These are phyloP conservation scores for Melinaea menophilus DNA, from an alignment of 2,888 invertebrate species.

Conservation along the genomic window DNA sequence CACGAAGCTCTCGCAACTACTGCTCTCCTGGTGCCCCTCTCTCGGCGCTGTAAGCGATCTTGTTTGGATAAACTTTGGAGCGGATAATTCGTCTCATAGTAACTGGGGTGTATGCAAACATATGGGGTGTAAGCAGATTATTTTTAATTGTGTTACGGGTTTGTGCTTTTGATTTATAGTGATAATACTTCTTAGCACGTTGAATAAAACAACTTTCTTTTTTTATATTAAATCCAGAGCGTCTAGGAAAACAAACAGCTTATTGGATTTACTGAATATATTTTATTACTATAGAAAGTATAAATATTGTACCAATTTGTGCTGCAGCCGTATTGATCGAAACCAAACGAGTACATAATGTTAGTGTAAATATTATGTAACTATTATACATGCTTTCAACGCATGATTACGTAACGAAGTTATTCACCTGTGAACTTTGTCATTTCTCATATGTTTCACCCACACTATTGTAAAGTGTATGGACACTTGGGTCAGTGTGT, in stretches of 20 bases:
- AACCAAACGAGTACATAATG: too few relatives aligned
- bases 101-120: slow-evolving; percentile 30
- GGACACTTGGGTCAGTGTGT: slow-evolving; percentile 19
- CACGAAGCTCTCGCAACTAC: slow-evolving; percentile 30
- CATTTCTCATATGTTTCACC: neutral
- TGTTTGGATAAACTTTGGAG: slow-evolving; percentile 39
- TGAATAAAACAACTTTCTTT: neutral
- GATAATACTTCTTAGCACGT: slow-evolving; percentile 8
- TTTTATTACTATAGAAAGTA: too few relatives aligned
- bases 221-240: too few relatives aligned
- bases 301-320: too few relatives aligned
- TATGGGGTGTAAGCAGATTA: slow-evolving; percentile 30
- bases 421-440: neutral
- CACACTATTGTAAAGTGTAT: neutral
- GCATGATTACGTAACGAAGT: too few relatives aligned
- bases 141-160: slow-evolving; percentile 23
- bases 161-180: slow-evolving; percentile 12
- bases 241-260: too few relatives aligned
- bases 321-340: too few relatives aligned
- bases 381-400: too few relatives aligned
- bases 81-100: slow-evolving; percentile 35
- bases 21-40: slow-evolving; percentile 40
- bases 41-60: slow-evolving; percentile 46
- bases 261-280: too few relatives aligned
- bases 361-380: too few relatives aligned